Base-by-base conservation (phyloP, 1,140 invertebrate genomes). In the Onthophagus taurus region DNA sequence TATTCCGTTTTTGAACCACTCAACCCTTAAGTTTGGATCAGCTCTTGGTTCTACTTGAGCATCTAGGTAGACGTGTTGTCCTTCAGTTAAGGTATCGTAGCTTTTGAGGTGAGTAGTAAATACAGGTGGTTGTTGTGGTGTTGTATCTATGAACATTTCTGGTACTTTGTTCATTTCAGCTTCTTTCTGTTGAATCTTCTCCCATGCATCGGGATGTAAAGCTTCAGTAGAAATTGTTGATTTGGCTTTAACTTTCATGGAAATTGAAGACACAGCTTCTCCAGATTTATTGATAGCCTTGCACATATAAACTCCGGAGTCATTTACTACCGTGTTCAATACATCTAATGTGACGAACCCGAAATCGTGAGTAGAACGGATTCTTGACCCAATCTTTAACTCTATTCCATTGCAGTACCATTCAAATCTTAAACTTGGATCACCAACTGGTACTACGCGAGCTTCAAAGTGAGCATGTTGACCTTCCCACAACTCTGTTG, bases 401-500 rank as follows among this genome's bases (percentile, higher is more conserved):
- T 90, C 85, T 12, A 91, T 77, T 50, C 91, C 93, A 61, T 97
- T 96, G 33, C 92, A 81, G 56, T 84, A 94, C 93, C 93, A 97
- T 66, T 95, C 88, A 52, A 93, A 93, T 56, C 80, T 74, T 31
- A 96, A 68, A 53, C 79, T 86, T 8, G 89, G 75, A 69, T 97
- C 95, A 5, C 93, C 92, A 45, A 94, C 87, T 24, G 92, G 92
- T 17, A 95, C 83, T n/a, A 98, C 89, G 31, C 89, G 77, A 48
- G 90, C 93, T 69, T 98, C 92, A 64, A 97, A 97, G 68, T 91
- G 92, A 47, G 92, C 92, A 49, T 88, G 80, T 65, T 97, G 86
- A 9, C 90, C 89, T 72, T 97, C 92, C 76, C 86, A 86, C 4
- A 97, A 63, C 64, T 95, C 90, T 1, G 81, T 78, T n/a, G 88